A percentile compares a stretch with the other conserved stretches of the same genome.
phyloP scores from a whole-genome alignment of 2,888 invertebrate species.

The Icerya purchasi region DNA sequence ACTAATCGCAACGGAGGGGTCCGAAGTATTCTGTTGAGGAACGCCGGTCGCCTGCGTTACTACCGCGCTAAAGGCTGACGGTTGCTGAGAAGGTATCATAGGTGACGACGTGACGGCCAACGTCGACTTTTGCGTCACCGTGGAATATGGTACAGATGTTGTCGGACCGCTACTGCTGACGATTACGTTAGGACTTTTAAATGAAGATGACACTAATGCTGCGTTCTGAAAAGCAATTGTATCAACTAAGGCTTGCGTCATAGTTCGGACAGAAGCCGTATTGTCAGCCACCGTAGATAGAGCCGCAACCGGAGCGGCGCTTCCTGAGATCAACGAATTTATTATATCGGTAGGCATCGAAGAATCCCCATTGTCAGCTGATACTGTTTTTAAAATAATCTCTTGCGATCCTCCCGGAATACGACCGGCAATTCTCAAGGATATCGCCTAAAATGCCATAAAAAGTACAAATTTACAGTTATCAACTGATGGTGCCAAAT shows the following conservation, averaged over 20 bases:
- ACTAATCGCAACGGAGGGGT: conserved; percentile 17
- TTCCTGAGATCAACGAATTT: conserved; percentile 15
- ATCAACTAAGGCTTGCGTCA: conserved; percentile 10
- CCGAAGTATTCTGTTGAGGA: conserved; percentile 33
- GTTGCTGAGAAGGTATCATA: not conserved
- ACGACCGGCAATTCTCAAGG: conserved; percentile 38
- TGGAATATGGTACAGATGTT: conserved; percentile 26
- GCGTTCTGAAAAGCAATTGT: not conserved
- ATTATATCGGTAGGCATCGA: not conserved
- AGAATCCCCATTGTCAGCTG: conserved; percentile 23
- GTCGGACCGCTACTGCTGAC: conserved; percentile 42
- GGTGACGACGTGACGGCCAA: conserved; percentile 34
- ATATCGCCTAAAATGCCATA: conserved; percentile 34
- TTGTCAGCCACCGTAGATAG: conserved; percentile 10
- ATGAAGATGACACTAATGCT: conserved; percentile 17
- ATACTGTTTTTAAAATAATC: conserved; percentile 37
- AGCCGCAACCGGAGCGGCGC: conserved; percentile 12
- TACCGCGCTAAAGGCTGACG: not conserved
- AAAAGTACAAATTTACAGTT: too few relatives aligned
- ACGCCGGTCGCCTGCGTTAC: conserved; percentile 40
- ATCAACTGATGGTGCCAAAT: too few relatives aligned
- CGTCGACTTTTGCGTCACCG: conserved; percentile 80
- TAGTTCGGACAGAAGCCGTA: conserved; percentile 20
- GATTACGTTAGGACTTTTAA: conserved; percentile 54
- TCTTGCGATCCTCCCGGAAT: conserved; percentile 48